These are phyloP conservation scores for Orthosia gracilis DNA, from an alignment of 2,888 invertebrate genomes.

Conservation along the genomic window DNA sequence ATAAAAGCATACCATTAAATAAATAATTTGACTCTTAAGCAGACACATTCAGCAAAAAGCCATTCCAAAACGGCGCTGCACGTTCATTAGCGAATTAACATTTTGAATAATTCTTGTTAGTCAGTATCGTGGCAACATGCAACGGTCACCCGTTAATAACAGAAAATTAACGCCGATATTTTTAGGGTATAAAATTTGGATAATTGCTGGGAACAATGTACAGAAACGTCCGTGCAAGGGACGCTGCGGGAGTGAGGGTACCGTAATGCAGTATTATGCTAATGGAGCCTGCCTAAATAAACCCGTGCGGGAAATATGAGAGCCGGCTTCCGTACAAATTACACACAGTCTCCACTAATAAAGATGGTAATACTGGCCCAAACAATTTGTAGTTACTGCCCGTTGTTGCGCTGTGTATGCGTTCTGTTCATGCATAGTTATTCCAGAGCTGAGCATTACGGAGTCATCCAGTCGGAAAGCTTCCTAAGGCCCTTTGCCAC, in stretches of 20 bases:
- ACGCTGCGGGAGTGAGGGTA: slow-evolving; percentile 72
- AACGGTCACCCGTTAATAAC: slow-evolving; percentile 41
- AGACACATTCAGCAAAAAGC: slow-evolving; percentile 27
- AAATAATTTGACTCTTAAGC: slow-evolving; percentile 5
- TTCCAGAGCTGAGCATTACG: slow-evolving; percentile 48
- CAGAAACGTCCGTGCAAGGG: slow-evolving; percentile 60
- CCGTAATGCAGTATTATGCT: slow-evolving; percentile 83
- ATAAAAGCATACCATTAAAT: background rate
- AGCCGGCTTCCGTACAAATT: slow-evolving; percentile 81
- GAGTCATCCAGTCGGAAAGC: slow-evolving; percentile 31
- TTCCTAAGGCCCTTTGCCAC: slow-evolving; percentile 25
- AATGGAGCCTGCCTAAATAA: slow-evolving; percentile 83
- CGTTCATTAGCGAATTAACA: slow-evolving; percentile 53
- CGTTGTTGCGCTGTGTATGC: slow-evolving; percentile 63
- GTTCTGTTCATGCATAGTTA: slow-evolving; percentile 70
- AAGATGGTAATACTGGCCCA: slow-evolving; percentile 83
- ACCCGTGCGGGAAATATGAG: slow-evolving; percentile 84
- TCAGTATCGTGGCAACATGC: slow-evolving; percentile 43
- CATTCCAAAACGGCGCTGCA: slow-evolving; percentile 26
- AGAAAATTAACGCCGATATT: slow-evolving; percentile 55
- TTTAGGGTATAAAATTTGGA: slow-evolving; percentile 54
- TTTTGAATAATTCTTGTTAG: slow-evolving; percentile 51
- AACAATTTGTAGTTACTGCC: slow-evolving; percentile 78
- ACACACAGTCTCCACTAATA: slow-evolving; percentile 81
- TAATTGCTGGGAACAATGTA: slow-evolving; percentile 65